phyloP scores from a whole-genome alignment of 2,888 invertebrate genomes.

The Luperina testacea region DNA sequence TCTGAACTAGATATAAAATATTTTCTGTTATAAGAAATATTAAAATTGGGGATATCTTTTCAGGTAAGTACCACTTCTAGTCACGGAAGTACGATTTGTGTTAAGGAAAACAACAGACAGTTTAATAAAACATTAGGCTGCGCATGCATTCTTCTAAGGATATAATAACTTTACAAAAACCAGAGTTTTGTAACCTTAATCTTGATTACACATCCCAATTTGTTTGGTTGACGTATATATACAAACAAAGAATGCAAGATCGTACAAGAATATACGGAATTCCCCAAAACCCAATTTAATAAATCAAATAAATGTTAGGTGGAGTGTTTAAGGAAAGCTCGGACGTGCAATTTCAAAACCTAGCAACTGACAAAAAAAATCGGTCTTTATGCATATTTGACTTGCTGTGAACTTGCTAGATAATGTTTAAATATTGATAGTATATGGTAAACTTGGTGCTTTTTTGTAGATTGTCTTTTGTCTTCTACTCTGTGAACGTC shows the following conservation, averaged over 20 bases:
- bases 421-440: too few species aligned
- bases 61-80: background rate
- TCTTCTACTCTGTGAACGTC: too few species aligned
- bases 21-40: background rate
- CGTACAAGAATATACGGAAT: conserved; percentile 18
- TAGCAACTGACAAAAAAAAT: too few species aligned
- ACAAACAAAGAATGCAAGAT: background rate
- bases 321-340: conserved; percentile 12
- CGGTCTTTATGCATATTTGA: too few species aligned
- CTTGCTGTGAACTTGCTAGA: too few species aligned
- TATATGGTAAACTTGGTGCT: too few species aligned
- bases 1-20: background rate
- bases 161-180: conserved; percentile 3
- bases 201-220: conserved; percentile 34
- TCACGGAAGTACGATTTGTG: background rate
- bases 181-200: conserved; percentile 18
- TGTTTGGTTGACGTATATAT: conserved; percentile 8
- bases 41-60: background rate
- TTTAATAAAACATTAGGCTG: background rate
- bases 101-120: background rate
- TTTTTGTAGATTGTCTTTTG: too few species aligned
- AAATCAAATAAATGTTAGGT: background rate
- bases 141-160: background rate
- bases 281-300: conserved; percentile 5
- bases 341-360: background rate